Conservation (phyloP, 2,113 vertebrate genomes). For the Crotalus viridis region DNA sequence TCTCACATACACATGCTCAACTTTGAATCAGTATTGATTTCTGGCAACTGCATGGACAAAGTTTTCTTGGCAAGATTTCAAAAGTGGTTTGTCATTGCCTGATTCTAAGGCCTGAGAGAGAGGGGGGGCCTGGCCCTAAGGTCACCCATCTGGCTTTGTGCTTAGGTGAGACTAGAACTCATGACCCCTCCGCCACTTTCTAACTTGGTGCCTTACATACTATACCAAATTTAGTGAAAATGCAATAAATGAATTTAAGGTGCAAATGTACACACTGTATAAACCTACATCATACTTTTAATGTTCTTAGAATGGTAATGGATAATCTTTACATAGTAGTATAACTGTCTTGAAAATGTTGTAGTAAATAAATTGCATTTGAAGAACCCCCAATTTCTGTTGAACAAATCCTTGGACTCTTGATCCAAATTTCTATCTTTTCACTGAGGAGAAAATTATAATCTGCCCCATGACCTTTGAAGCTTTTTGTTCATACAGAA, state of each 20-base stretch:
- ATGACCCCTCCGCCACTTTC: neutral
- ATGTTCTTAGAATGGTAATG: neutral
- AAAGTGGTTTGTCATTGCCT: too few species aligned
- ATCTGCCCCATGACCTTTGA: neutral
- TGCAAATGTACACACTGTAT: neutral
- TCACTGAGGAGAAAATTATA: neutral
- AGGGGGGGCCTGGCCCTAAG: neutral
- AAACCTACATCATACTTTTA: neutral
- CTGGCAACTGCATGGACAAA: neutral
- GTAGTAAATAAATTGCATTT: neutral
- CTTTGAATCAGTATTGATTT: neutral
- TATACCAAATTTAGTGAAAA: neutral
- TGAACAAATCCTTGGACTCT: neutral
- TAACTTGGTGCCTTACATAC: neutral
- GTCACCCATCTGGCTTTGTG: neutral
- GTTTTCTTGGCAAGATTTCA: neutral
- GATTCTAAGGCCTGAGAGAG: too few species aligned
- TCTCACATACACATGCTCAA: neutral
- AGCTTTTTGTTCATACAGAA: too few species aligned
- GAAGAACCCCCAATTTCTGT: neutral
- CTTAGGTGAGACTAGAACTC: neutral
- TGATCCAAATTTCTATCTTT: neutral
- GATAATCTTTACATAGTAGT: neutral
- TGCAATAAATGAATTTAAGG: neutral
- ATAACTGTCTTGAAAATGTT: neutral